These are phyloP conservation scores for Apostichopus californicus DNA, from an alignment of 35 echinoderm and acorn worm genomes.

Conservation along the genomic window DNA sequence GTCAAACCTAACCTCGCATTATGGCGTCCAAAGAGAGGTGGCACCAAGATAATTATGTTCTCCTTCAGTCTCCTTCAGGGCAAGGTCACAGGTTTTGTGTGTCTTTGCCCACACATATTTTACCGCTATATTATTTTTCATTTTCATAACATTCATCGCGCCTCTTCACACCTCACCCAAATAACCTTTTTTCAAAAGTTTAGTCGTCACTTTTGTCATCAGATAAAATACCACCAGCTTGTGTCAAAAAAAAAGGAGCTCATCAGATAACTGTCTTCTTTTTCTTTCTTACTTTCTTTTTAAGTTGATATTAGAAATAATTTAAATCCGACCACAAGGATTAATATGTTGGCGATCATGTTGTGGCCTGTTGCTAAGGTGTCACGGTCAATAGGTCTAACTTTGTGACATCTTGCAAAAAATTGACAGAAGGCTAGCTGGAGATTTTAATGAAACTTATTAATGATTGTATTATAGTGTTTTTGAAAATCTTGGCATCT, in stretches of 20 bases:
- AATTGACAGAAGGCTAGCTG: slow-evolving; percentile 11
- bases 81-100: not conserved
- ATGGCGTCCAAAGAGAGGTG: not conserved
- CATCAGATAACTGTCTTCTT: no score
- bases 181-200: no score
- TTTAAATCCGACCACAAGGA: not conserved
- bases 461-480: not conserved
- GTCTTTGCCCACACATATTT: no score
- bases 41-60: not conserved
- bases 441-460: slow-evolving; percentile 11
- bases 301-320: no score
- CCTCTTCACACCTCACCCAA: no score
- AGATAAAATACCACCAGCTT: not conserved
- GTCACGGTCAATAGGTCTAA: not conserved
- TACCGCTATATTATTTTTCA: no score
- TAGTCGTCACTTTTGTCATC: no score
- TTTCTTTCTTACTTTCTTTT: no score
- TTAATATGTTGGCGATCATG: not conserved
- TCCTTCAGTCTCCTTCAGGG: not conserved
- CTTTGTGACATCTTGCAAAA: not conserved
- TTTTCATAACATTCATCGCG: no score
- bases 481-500: not conserved
- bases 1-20: not conserved
- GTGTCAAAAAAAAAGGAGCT: not conserved
- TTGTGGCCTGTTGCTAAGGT: not conserved